Conservation (phyloP, 2,113 vertebrate species). For the Coracopsis vasa region DNA sequence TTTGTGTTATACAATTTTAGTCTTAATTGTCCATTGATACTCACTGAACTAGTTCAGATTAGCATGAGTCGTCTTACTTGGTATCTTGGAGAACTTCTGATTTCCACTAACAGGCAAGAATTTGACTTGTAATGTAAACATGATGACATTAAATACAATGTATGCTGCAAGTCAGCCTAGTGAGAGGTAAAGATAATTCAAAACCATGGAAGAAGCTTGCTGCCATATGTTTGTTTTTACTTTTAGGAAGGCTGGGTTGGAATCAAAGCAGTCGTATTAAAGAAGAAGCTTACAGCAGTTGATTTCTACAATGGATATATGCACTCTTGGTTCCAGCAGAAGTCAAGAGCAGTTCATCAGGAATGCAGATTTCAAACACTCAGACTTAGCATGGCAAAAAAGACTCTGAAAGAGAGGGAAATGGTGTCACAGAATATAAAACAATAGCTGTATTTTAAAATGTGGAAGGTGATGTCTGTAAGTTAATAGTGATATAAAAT, state of each 20-base stretch:
- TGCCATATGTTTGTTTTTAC: background rate
- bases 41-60: background rate
- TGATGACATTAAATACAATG: background rate
- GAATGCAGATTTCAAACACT: conserved; percentile 82
- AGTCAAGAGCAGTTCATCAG: background rate
- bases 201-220: background rate
- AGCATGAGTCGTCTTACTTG: background rate
- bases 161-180: background rate
- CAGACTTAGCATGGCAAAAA: conserved; percentile 36
- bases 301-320: conserved; percentile 98
- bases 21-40: background rate
- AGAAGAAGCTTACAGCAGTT: conserved; percentile 84
- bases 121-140: background rate
- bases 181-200: background rate
- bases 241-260: conserved; percentile 90
- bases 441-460: background rate
- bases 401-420: background rate
- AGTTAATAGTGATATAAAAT: background rate
- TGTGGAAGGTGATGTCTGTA: background rate
- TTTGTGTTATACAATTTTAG: background rate
- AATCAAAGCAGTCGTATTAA: conserved; percentile 80
- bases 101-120: background rate
- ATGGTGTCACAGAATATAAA: conserved; percentile 28
- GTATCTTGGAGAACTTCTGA: background rate
- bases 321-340: conserved; percentile 77